Evolutionary conservation across 1,140 invertebrate genomes (phyloP), one percentile per base, ranked within the genome.

Genomic region (Euwallacea fornicatus): DNA sequence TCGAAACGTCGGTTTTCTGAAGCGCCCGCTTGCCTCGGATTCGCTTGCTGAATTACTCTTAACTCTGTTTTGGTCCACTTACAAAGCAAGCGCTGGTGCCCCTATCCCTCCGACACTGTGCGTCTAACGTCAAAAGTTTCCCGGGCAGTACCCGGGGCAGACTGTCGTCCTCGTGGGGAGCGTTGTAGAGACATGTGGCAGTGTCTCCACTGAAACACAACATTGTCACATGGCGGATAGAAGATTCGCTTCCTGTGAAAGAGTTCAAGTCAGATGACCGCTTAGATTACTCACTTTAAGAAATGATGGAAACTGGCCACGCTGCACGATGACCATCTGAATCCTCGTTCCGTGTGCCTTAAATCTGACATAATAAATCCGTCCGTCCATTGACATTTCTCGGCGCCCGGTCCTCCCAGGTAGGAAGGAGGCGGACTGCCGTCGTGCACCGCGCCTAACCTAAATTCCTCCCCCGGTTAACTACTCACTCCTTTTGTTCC

Each of bases 321-420:
- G 76, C 92, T 95, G 82, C 95, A 97, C 41, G 93, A 88, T 7
- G 94, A 97, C 95, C 95, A 97, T 77, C 93, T 87, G 85, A 97
- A 97, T 11, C 95, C 95, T 79, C 95, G 90, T 83, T 97, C 95
- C 0, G 95, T 97, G 81, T 97, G 95, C 74, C 95, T 85, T 55
- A 97, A 86, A 83, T 97, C 95, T 61, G 93, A 95, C 95, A 97
- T 97, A 76, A 97, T 97, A 83, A 92, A 97, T 53, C 95, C 95
- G 80, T 97, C 95, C 81, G 96, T 93, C 95, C 95, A 97, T 76
- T 94, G 89, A 79, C 95, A 97, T 76, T 95, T 94, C 78, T 95
- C 93, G 46, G 95, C 95, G n/a, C 95, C 95, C 0, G 95, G 95
- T 65, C 95, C 95, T 64, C 95, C 95, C 6, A 97, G 85, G 76